A percentile compares a stretch with the other conserved stretches of the same genome.
Conservation (phyloP, 2,113 vertebrate genomes). For the Antennarius striatus region DNA sequence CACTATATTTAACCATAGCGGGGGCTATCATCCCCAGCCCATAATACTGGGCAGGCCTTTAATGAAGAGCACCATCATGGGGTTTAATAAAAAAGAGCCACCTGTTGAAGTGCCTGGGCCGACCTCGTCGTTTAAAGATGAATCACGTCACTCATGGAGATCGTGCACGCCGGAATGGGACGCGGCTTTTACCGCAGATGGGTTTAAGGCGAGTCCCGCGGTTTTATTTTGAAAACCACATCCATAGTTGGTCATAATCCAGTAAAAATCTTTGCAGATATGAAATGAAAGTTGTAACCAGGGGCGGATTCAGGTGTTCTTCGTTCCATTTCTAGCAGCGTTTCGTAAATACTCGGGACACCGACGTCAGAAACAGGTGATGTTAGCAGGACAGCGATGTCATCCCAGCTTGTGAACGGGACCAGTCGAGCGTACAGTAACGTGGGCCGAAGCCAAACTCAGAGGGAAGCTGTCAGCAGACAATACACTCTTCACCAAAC, state of each 20-base stretch:
- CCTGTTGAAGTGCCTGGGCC: slow-evolving; percentile 53
- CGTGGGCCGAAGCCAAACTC: slow-evolving; percentile 28
- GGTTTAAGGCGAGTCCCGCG: neutral
- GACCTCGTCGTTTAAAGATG: slow-evolving; percentile 54
- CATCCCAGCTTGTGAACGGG: too few species aligned
- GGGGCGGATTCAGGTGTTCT: too few species aligned
- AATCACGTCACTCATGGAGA: slow-evolving; percentile 42
- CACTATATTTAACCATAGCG: slow-evolving; percentile 73
- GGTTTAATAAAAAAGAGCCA: slow-evolving; percentile 81
- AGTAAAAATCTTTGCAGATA: too few species aligned
- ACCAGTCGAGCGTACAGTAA: too few species aligned
- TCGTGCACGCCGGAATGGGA: slow-evolving; percentile 12
- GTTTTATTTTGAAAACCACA: slow-evolving; percentile 2
- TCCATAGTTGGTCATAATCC: too few species aligned
- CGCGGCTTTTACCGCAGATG: slow-evolving; percentile 19
- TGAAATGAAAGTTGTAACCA: too few species aligned
- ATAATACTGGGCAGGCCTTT: slow-evolving; percentile 71
- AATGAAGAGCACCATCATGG: slow-evolving; percentile 76
- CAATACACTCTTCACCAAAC: slow-evolving; percentile 52
- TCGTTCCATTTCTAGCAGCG: too few species aligned
- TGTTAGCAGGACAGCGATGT: too few species aligned
- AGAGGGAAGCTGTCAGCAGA: slow-evolving; percentile 25
- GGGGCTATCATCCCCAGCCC: slow-evolving; percentile 69
- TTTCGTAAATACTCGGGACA: too few species aligned
- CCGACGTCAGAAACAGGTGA: too few species aligned